These are phyloP conservation scores for Anguilla marmorata DNA, from an alignment of 2,797 vertebrate species.

Conservation along the genomic window DNA sequence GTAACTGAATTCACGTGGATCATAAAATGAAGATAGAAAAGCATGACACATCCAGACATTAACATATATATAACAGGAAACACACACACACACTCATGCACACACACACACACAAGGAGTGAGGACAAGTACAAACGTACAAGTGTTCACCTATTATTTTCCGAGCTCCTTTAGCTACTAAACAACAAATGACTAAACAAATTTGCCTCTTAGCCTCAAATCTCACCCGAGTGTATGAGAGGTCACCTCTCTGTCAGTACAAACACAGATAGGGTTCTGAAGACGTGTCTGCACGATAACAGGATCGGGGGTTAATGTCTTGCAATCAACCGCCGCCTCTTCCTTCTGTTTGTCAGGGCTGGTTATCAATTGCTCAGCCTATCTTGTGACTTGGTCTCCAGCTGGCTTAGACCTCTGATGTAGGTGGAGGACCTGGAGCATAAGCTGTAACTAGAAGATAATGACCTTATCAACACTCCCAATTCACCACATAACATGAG, in stretches of 20 bases:
- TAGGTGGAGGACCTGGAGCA: constrained; percentile 41
- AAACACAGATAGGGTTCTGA: constrained; percentile 25
- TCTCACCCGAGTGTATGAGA: background rate
- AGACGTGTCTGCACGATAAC: constrained; percentile 1
- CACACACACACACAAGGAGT: background rate
- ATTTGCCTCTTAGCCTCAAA: background rate
- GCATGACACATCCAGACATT: background rate
- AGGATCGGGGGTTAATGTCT: constrained; percentile 16
- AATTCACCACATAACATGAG: constrained; percentile 28
- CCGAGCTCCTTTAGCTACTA: background rate
- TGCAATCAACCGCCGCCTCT: constrained; percentile 51
- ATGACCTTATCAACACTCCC: constrained; percentile 44
- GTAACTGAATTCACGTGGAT: background rate
- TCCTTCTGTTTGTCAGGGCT: constrained; percentile 34
- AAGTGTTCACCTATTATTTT: background rate
- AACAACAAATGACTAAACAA: background rate
- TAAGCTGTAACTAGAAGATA: constrained; percentile 46
- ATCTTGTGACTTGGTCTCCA: constrained; percentile 6
- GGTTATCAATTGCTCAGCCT: constrained; percentile 44
- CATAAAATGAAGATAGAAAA: background rate
- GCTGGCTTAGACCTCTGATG: constrained; percentile 28
- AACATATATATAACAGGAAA: too few relatives aligned
- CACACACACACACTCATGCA: background rate
- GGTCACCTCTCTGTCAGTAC: constrained; percentile 17
- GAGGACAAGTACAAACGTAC: background rate